Evolutionary conservation across 2,797 vertebrate genomes (phyloP).

Genomic region (Arrhamphus sclerolepis): DNA sequence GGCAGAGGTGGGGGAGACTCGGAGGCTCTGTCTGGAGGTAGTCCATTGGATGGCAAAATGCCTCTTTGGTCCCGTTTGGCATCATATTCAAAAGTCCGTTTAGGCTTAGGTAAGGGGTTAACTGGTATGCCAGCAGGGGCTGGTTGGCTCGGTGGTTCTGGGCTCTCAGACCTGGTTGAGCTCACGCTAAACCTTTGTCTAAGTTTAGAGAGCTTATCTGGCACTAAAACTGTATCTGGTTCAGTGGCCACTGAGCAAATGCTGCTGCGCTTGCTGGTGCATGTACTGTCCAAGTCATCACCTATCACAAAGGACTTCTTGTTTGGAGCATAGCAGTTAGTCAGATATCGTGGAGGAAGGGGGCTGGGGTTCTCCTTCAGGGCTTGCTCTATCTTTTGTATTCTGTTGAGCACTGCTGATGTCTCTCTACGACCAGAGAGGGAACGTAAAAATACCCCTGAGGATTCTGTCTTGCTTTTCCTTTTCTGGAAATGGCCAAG

Average conservation of each 20-base stretch:
- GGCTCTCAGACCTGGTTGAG: conserved; percentile 76
- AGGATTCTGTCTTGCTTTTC: conserved; percentile 81
- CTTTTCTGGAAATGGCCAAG: conserved; percentile 88
- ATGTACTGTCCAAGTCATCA: conserved; percentile 80
- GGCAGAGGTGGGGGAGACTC: conserved; percentile 92
- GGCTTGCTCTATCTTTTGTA: conserved; percentile 97
- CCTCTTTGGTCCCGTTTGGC: conserved; percentile 89
- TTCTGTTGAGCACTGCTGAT: conserved; percentile 95
- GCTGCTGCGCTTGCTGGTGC: conserved; percentile 83
- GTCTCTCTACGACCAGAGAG: conserved; percentile 87
- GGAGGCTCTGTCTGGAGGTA: conserved; percentile 84
- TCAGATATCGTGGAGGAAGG: conserved; percentile 90
- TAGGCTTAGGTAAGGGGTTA: conserved; percentile 97
- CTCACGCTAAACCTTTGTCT: conserved; percentile 82
- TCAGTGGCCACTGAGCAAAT: conserved; percentile 84
- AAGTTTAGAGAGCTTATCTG: conserved; percentile 84
- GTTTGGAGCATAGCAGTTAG: conserved; percentile 93
- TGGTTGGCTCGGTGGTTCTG: conserved; percentile 77
- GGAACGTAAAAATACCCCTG: conserved; percentile 83
- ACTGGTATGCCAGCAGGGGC: conserved; percentile 80
- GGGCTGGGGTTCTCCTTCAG: conserved; percentile 93
- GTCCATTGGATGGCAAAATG: conserved; percentile 86
- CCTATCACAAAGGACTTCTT: conserved; percentile 85
- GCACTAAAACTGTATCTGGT: conserved; percentile 75
- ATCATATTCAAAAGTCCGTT: conserved; percentile 99